These are phyloP conservation scores for Excalfactoria chinensis DNA, from an alignment of 2,113 vertebrate genomes.

Conservation along the genomic window DNA sequence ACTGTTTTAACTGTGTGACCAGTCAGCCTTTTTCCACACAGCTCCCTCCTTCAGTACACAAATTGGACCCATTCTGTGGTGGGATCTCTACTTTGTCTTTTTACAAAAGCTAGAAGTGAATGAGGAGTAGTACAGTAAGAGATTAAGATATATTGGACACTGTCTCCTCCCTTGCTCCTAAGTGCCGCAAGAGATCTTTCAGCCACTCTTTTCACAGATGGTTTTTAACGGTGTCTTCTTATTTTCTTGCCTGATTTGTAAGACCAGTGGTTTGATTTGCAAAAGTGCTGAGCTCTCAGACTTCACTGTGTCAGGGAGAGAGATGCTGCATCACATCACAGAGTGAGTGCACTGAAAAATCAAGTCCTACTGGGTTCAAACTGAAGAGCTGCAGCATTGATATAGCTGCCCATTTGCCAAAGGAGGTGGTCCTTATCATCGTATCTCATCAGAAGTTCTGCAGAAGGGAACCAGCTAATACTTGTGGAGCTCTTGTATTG, in stretches of 20 bases:
- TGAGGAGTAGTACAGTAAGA: not conserved
- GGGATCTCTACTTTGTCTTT: not conserved
- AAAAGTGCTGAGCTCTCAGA: conserved; percentile 24
- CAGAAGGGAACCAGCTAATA: not conserved
- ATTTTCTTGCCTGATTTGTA: not conserved
- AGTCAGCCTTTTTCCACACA: not conserved
- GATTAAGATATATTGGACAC: not conserved
- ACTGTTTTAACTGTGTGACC: not conserved
- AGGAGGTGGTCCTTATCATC: not conserved
- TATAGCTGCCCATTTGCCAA: conserved; percentile 1
- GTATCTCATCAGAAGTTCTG: not conserved
- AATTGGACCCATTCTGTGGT: not conserved
- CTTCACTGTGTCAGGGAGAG: not conserved
- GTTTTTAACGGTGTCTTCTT: not conserved
- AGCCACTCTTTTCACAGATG: not conserved
- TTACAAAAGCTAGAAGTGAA: conserved; percentile 5
- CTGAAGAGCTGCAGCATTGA: conserved; percentile 18
- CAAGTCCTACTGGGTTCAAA: not conserved
- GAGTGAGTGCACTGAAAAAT: conserved; percentile 7
- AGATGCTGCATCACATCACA: not conserved
- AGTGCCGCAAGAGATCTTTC: not conserved
- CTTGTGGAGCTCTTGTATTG: not conserved
- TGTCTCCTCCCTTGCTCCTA: not conserved
- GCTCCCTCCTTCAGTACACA: not conserved
- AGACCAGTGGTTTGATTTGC: not conserved